These are phyloP conservation scores for Aphidius gifuensis DNA, from an alignment of 1,140 invertebrate species.

Conservation along the genomic window DNA sequence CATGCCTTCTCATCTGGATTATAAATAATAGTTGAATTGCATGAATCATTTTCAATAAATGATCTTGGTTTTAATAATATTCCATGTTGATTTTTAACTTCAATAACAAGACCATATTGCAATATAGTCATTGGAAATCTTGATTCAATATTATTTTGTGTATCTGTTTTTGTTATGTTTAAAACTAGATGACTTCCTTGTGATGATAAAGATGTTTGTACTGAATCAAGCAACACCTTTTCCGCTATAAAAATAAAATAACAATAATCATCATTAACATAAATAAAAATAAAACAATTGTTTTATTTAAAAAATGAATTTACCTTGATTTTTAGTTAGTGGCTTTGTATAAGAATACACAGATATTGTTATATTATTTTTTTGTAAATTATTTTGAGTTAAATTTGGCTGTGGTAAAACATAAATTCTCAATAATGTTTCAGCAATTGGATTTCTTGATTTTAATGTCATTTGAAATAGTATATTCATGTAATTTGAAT, in stretches of 20 bases:
- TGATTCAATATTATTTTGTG: too few species aligned
- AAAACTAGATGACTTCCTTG: constrained; percentile 45
- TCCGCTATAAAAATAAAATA: constrained; percentile 45
- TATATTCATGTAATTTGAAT: constrained; percentile 58
- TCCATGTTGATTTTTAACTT: constrained; percentile 64
- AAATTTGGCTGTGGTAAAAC: constrained; percentile 53
- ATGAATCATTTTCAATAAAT: constrained; percentile 57
- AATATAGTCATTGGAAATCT: too few species aligned
- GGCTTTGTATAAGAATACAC: constrained; percentile 62
- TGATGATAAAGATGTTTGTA: constrained; percentile 51
- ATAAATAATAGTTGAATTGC: constrained; percentile 34
- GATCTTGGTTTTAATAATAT: constrained; percentile 53
- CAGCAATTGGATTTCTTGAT: constrained; percentile 52
- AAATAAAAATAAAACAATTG: constrained; percentile 1
- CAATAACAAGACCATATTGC: constrained; percentile 57
- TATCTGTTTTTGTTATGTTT: constrained; percentile 39
- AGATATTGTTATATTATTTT: constrained; percentile 60
- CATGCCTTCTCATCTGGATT: constrained; percentile 53
- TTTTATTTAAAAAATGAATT: constrained; percentile 24
- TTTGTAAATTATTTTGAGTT: constrained; percentile 34
- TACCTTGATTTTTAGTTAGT: constrained; percentile 59
- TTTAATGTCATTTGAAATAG: constrained; percentile 57
- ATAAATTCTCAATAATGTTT: constrained; percentile 58
- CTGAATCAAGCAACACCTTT: constrained; percentile 58
- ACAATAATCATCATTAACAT: not conserved